Evolutionary conservation across 2,888 invertebrate genomes (phyloP), one percentile per base, ranked within the genome.

Genomic region (Lutraria lutraria): DNA sequence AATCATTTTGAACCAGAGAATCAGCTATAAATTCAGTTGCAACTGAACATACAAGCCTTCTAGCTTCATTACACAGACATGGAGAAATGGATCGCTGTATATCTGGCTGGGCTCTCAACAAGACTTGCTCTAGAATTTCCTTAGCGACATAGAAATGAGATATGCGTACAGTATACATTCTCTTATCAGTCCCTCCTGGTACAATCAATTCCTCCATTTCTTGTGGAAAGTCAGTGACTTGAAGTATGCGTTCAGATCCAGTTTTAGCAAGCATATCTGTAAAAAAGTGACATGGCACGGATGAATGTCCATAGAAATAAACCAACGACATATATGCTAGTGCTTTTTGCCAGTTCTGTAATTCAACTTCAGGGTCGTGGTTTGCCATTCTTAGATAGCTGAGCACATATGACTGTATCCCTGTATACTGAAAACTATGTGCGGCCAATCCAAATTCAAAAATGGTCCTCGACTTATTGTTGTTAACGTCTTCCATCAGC

Each of bases 401-500:
- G 25, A 54, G 82, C 8, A 93, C 92, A 54, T 92, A 93, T 15
- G 89, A 88, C 16, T 88, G 60, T 3, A 93, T 83, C 0, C 92
- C 93, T 80, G 68, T 84, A 34, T 90, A 92, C 53, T 90, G 88
- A 56, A 90, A 88, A n/a, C 86, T 88, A 34, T 92, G 92, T 4
- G 91, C 85, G 43, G 91, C 86, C n/a, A 93, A 63, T 53, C 93
- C 93, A 86, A 93, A 92, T 52, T 93, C 93, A 84, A 92, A 92
- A 0, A 92, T 82, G 15, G 82, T 83, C n/a, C 34, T 60, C 25
- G 56, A 10, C 29, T 82, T 79, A n/a, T 80, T 88, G 8, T 84
- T 53, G 29, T 81, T 60, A 53, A 92, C 85, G 6, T 88, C 90
- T 21, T 19, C 3, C 3, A 83, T 34, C 29, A 90, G 54, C 31